Evolutionary conservation across 2,113 vertebrate species (phyloP).

Genomic region (Dasypus novemcinctus): DNA sequence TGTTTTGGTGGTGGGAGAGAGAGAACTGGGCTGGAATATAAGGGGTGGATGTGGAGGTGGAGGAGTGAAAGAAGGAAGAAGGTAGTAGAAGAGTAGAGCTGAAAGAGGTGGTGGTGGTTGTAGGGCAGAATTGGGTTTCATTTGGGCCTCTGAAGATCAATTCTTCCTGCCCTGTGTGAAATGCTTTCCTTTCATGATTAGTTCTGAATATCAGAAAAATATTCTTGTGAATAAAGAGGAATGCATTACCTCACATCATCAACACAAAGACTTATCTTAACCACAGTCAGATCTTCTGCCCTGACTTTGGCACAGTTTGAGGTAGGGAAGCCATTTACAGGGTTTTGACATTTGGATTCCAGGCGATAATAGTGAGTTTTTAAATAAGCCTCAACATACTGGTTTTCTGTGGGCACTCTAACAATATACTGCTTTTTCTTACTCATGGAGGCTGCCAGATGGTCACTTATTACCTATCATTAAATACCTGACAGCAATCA

Average conservation of each 20-base stretch:
- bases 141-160: background rate
- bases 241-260: background rate
- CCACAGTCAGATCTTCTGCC: background rate
- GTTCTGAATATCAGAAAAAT: background rate
- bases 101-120: background rate
- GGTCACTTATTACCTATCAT: slow-evolving; percentile 89
- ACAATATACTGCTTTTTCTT: slow-evolving; percentile 68
- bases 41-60: too few relatives aligned
- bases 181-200: background rate
- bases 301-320: background rate
- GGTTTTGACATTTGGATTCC: slow-evolving; percentile 57
- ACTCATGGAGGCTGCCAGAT: slow-evolving; percentile 86
- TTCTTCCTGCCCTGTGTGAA: background rate
- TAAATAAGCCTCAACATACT: slow-evolving; percentile 82
- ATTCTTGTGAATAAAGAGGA: background rate
- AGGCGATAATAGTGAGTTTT: slow-evolving; percentile 73
- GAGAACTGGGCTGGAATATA: background rate
- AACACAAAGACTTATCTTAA: slow-evolving; percentile 14
- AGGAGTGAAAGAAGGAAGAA: background rate
- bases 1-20: too few relatives aligned
- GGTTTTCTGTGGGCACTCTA: slow-evolving; percentile 74
- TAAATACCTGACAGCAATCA: slow-evolving; percentile 89
- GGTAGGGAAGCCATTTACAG: background rate
- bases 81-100: background rate
- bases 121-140: background rate